Evolutionary conservation across 2,888 invertebrate species (phyloP), one percentile per base, ranked within the genome.

Genomic region (Hyles lineata): DNA sequence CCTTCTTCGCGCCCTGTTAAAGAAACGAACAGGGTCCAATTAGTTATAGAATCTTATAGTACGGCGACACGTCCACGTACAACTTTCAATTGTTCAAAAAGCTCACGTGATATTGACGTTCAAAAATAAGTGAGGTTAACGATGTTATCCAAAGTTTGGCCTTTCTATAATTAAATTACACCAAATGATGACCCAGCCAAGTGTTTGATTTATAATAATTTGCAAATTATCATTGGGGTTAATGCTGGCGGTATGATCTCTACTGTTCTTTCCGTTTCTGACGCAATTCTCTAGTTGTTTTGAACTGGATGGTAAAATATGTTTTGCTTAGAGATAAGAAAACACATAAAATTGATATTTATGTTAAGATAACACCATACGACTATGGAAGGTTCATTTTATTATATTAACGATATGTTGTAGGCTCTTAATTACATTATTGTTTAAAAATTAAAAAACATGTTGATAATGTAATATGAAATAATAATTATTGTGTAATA

Each of bases 1-100:
- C 93, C 98, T 96, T 90, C 98, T 96, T 90, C 98, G 96, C 86
- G 98, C 98, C 88, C 97, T 96, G 94, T 85, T 91, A 89, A 90
- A 85, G 86, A 90, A 90, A 23, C 23, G 50, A 89, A 84, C 87
- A 93, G 93, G 93, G 93, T 92, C 88, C 86, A 91, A 93, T 94
- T 90, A 94, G 93, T 67, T 92, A 93, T 93, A 93, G 93, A 92
- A 93, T 89, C 93, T 90, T 80, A 89, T 88, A 84, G 72, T 77
- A 80, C 59, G 29, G 23, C 59, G 43, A 35, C 9, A 70, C 35
- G 32, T 43, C 15, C 9, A 25, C 60, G 23, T 60, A 60, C 25
- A 70, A 70, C 50, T 70, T 70, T 70, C 70, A 70, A 70, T 55
- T 52, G 52, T 21, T 11, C 52, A 19, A 21, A 58, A 52, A 29